Evolutionary conservation across 2,113 vertebrate genomes (phyloP).

Genomic region (Sceloporus undulatus): DNA sequence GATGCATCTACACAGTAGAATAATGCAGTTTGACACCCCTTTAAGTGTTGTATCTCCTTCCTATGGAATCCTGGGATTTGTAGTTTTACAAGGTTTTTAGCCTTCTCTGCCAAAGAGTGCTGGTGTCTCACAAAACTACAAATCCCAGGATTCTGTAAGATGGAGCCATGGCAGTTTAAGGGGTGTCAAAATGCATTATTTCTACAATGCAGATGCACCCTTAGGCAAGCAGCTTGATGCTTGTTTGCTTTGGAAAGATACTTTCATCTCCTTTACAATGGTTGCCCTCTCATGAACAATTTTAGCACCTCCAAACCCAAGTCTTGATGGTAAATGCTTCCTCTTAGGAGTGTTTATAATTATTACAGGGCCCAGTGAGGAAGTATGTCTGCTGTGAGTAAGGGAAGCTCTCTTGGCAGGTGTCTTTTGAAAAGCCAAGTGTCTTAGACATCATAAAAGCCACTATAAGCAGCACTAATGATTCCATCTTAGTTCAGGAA

Average conservation of each 20-base stretch:
- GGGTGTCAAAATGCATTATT: too few relatives aligned
- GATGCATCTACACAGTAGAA: too few relatives aligned
- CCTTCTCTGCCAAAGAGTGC: too few relatives aligned
- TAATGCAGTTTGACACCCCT: too few relatives aligned
- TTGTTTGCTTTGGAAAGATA: accelerated
- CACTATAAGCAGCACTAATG: background rate
- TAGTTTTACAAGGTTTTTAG: too few relatives aligned
- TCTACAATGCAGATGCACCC: background rate
- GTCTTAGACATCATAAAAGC: background rate
- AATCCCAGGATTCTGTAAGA: too few relatives aligned
- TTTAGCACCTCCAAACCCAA: accelerated
- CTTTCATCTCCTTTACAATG: background rate
- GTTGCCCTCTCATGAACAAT: background rate
- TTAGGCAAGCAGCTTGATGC: background rate
- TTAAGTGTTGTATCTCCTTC: too few relatives aligned
- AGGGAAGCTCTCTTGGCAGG: accelerated
- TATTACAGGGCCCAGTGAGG: background rate
- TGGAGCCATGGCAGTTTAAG: too few relatives aligned
- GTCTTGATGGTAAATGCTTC: slow-evolving; percentile 8
- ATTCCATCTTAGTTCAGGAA: background rate
- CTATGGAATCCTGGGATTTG: too few relatives aligned
- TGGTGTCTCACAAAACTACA: too few relatives aligned
- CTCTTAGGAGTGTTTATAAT: background rate
- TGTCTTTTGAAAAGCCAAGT: accelerated
- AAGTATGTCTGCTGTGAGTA: accelerated